A percentile compares a stretch with the other conserved stretches of the same genome.
These are phyloP conservation scores for Stictocephala bisonia DNA, from an alignment of 2,888 invertebrate genomes.

Conservation along the genomic window DNA sequence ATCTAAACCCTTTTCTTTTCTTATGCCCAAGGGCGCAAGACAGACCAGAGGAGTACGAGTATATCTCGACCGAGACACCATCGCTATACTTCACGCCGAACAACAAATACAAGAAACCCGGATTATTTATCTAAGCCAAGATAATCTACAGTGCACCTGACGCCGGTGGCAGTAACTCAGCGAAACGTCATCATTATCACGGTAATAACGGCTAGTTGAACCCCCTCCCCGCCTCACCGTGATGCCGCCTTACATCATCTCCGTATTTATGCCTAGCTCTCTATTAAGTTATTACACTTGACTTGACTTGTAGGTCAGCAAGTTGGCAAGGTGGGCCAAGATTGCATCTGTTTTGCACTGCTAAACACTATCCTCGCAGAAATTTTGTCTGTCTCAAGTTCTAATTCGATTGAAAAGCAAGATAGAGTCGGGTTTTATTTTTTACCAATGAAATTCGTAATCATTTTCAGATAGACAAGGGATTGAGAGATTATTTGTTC, in stretches of 20 bases:
- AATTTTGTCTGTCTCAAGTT: too few relatives aligned
- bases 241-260: slow-evolving; percentile 2
- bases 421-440: too few relatives aligned
- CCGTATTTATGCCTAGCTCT: slow-evolving; percentile 21
- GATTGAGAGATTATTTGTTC: too few relatives aligned
- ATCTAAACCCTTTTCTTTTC: too few relatives aligned
- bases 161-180: slow-evolving; percentile 41
- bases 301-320: background rate
- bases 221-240: background rate
- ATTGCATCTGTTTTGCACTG: slow-evolving; percentile 6
- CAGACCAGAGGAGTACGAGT: slow-evolving; percentile 3
- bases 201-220: slow-evolving; percentile 32
- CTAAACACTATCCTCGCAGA: background rate
- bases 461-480: too few relatives aligned
- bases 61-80: slow-evolving; percentile 4
- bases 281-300: slow-evolving; percentile 29
- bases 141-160: slow-evolving; percentile 42
- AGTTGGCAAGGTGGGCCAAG: background rate
- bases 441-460: too few relatives aligned
- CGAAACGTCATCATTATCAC: slow-evolving; percentile 48
- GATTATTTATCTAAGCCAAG: slow-evolving; percentile 35
- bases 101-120: slow-evolving; percentile 37
- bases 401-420: too few relatives aligned
- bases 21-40: slow-evolving; percentile 13
- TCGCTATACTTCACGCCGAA: slow-evolving; percentile 20